Base-by-base conservation (phyloP, 2,797 vertebrate species). In the Botia kubotai region DNA sequence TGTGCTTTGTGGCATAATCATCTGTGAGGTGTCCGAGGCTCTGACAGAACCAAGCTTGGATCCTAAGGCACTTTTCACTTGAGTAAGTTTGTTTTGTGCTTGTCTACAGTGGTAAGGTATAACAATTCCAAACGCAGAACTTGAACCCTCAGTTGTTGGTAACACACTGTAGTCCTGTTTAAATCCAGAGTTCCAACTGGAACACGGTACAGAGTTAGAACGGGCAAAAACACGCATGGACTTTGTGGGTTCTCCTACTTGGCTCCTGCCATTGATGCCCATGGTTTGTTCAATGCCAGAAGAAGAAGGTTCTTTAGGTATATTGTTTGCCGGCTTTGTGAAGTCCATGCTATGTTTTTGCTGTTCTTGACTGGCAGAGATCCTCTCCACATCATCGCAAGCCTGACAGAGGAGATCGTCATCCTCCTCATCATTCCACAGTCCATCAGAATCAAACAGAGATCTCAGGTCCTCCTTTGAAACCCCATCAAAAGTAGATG, bases 321-420 rank as follows among this genome's bases (percentile, higher is more conserved):
- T 87, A 55, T 11, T 74, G 16, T 62, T 73, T 69, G 43, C 12
- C 36, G 78, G 80, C 43, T 12, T 26, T 2, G 74, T 48, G 80
- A 52, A 2, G 74, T 4, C 46, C 7, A n/a, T 7, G 8, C 46
- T 50, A 48, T 60, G 70, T 17, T 0, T 73, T 77, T 81, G 83
- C 43, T 83, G 52, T 3, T 86, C 83, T 75, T 92, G 90, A 77
- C 84, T 90, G 90, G 86, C 92, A 68, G 93, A 95, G 83, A 93
- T 90, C 88, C 90, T 95, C 91, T 99, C 98, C 83, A 97, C 86
- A 17, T 93, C 93, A 87, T 97, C 96, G 88, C 97, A 99, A 16
- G 94, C 94, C 89, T 96, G 94, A 90, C 94, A 98, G 11, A 99
- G 88, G 82, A 98, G 89, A 33, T 95, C 94, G 13, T 85, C 84